These are phyloP conservation scores for Dipus sagitta DNA, from an alignment of 2,797 vertebrate genomes.

Conservation along the genomic window DNA sequence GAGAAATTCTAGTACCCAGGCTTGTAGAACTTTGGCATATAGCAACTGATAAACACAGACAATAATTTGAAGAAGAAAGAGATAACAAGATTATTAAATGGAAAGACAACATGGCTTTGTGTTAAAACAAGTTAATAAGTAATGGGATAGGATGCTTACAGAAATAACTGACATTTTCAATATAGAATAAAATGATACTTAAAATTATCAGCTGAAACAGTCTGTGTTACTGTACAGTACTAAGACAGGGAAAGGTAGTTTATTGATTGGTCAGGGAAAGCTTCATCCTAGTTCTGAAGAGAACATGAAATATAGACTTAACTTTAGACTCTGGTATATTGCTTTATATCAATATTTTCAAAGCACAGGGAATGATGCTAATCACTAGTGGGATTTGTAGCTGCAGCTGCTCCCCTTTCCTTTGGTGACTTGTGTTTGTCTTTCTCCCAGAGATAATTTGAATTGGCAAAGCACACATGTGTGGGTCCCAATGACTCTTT, in stretches of 20 bases:
- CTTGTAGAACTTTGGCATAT: neutral
- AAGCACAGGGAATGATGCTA: neutral
- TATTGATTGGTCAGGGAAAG: neutral
- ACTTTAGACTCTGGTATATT: neutral
- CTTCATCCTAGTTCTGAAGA: neutral
- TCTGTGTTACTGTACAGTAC: neutral
- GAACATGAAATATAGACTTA: neutral
- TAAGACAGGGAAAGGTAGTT: neutral
- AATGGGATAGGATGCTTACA: neutral
- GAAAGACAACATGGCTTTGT: neutral
- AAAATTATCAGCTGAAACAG: neutral
- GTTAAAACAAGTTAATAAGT: neutral
- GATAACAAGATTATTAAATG: neutral
- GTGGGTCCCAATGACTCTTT: neutral
- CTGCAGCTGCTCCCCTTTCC: neutral
- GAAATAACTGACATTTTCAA: neutral
- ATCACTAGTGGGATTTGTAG: neutral
- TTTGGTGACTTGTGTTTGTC: neutral
- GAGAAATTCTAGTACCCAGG: neutral
- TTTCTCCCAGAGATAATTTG: slow-evolving; percentile 1
- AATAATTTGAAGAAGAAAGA: neutral
- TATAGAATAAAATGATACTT: neutral
- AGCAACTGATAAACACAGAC: neutral
- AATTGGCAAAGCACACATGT: neutral
- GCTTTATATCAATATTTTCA: neutral